phyloP scores from a whole-genome alignment of 2,888 invertebrate species.

The Agrotis exclamationis region DNA sequence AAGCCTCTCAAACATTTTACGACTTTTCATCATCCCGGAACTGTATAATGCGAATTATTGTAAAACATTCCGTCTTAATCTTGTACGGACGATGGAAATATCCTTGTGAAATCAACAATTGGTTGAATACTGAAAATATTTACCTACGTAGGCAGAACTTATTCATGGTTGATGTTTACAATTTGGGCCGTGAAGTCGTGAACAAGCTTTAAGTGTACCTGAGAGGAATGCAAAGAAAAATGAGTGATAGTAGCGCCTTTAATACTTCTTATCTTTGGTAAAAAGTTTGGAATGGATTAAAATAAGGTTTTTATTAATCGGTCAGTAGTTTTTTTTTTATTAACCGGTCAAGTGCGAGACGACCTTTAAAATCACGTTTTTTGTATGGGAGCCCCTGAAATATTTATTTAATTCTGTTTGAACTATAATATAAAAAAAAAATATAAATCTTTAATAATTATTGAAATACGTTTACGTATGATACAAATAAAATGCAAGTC shows the following conservation, averaged over 20 bases:
- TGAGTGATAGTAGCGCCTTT: neutral
- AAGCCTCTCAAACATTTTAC: slow-evolving; percentile 21
- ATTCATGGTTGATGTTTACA: slow-evolving; percentile 46
- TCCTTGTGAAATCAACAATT: slow-evolving; percentile 47
- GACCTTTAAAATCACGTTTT: too few species aligned
- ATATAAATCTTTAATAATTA: too few species aligned
- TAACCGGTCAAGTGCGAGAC: too few species aligned
- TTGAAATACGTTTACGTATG: too few species aligned
- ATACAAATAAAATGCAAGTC: neutral
- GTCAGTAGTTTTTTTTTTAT: too few species aligned
- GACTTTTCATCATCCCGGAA: slow-evolving; percentile 25
- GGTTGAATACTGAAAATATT: slow-evolving; percentile 49
- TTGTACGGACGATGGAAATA: slow-evolving; percentile 39
- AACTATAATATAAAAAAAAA: too few species aligned
- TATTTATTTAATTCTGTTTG: too few species aligned
- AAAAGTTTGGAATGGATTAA: neutral
- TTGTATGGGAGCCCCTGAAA: too few species aligned
- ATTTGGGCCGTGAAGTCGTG: slow-evolving; percentile 8
- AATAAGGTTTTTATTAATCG: too few species aligned
- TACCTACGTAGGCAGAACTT: slow-evolving; percentile 34
- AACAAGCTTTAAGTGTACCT: slow-evolving; percentile 20
- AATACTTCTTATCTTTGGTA: slow-evolving; percentile 4
- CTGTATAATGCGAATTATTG: slow-evolving; percentile 11
- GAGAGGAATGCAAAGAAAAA: neutral
- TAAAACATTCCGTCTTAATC: slow-evolving; percentile 21